Conservation (phyloP, 2,113 vertebrate genomes). For the Corapipo altera region DNA sequence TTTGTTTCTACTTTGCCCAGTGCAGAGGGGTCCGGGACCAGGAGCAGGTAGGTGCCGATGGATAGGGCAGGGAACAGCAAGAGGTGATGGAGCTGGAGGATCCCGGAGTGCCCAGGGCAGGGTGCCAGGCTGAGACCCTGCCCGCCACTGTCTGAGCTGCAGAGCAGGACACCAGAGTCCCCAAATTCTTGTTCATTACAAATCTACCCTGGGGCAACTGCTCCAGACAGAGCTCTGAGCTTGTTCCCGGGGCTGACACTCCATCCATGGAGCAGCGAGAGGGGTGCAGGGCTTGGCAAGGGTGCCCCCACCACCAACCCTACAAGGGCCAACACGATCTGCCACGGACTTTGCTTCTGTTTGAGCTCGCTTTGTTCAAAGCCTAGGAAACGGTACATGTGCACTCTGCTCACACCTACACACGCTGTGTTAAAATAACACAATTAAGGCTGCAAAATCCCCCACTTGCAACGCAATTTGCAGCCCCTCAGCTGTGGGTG, state of each 20-base stretch:
- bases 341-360: background rate
- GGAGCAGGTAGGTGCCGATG: background rate
- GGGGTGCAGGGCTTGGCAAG: background rate
- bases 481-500: constrained; percentile 56
- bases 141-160: background rate
- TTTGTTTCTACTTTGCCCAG: background rate
- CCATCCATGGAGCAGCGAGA: fast-evolving
- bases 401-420: constrained; percentile 63
- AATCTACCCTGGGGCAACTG: background rate
- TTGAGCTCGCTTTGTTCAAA: constrained; percentile 36
- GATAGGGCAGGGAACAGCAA: background rate
- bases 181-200: background rate
- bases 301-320: background rate
- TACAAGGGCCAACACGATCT: background rate
- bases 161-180: background rate
- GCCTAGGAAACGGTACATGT: constrained; percentile 59
- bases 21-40: background rate
- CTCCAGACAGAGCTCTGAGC: fast-evolving
- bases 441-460: constrained; percentile 63
- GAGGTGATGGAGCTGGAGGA: background rate
- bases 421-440: constrained; percentile 57
- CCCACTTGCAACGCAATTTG: constrained; percentile 43
- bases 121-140: background rate
- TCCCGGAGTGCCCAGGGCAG: background rate
- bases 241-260: fast-evolving